Conservation (phyloP, 1,140 invertebrate genomes). For the Sesamia nonagrioides region DNA sequence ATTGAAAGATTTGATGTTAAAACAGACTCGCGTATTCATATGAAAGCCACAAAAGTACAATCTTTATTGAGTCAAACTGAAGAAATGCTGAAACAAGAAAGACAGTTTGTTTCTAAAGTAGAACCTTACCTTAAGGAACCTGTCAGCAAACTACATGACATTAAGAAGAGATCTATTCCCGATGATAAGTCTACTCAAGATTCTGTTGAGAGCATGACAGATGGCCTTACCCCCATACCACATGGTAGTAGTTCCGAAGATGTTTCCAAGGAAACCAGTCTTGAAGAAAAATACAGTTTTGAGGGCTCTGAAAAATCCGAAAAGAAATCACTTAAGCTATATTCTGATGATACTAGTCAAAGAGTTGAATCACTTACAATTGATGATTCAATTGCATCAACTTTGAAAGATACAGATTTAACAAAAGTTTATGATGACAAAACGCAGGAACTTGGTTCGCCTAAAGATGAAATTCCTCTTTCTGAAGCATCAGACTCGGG, state of each 20-base stretch:
- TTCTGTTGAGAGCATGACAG: conserved; percentile 42
- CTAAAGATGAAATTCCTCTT: conserved; percentile 61
- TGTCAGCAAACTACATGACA: background rate
- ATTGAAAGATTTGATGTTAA: conserved; percentile 21
- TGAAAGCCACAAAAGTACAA: conserved; percentile 1
- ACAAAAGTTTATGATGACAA: conserved; percentile 28
- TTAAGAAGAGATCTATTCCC: conserved; percentile 26
- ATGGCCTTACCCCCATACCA: conserved; percentile 60
- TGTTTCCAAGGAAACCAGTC: conserved; percentile 78
- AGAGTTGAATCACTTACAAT: conserved; percentile 36
- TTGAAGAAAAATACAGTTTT: conserved; percentile 83
- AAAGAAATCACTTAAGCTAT: conserved; percentile 44
- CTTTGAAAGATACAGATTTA: conserved; percentile 51
- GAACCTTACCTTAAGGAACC: conserved; percentile 3
- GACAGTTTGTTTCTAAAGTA: conserved; percentile 31
- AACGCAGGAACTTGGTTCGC: conserved; percentile 49
- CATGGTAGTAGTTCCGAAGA: conserved; percentile 78
- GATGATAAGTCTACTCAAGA: conserved; percentile 27
- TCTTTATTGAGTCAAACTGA: conserved; percentile 35
- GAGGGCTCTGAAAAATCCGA: conserved; percentile 77
- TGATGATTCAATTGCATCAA: conserved; percentile 40
- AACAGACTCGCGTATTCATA: conserved; percentile 9
- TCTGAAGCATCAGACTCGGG: conserved; percentile 67
- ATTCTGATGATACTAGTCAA: conserved; percentile 41
- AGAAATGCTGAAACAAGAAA: conserved; percentile 61